Evolutionary conservation across 1,140 invertebrate genomes (phyloP).

Genomic region (Bombus soroeensis): DNA sequence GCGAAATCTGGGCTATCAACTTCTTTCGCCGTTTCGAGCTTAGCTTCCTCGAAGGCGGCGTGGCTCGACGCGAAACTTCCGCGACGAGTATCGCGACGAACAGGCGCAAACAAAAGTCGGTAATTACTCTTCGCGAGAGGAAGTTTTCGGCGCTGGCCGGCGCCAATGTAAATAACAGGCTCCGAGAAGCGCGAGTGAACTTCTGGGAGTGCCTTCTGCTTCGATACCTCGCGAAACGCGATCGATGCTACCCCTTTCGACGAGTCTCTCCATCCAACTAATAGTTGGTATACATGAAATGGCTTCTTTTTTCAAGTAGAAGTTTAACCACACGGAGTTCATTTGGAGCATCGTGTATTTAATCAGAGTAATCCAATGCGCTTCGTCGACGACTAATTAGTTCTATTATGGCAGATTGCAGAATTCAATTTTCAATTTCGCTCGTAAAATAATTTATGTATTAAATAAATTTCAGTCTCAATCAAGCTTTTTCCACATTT

Average conservation of each 20-base stretch:
- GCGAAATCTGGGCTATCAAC: not conserved
- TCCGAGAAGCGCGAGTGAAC: constrained; percentile 9
- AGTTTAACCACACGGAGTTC: not conserved
- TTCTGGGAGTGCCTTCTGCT: constrained; percentile 1
- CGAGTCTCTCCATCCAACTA: not conserved
- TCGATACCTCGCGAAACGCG: constrained; percentile 41
- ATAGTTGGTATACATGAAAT: not conserved
- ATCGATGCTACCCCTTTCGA: constrained; percentile 10
- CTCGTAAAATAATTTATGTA: not conserved
- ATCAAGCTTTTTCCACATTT: not conserved
- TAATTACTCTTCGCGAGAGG: constrained; percentile 20
- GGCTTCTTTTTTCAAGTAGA: not conserved
- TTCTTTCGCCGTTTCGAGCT: not conserved
- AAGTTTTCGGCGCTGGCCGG: constrained; percentile 15
- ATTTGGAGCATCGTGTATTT: not conserved
- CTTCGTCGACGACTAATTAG: not conserved
- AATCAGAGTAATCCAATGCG: not conserved
- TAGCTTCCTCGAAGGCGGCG: no score
- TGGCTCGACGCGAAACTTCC: not conserved
- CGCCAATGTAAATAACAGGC: constrained; percentile 39
- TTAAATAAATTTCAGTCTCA: not conserved
- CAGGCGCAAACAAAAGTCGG: constrained; percentile 30
- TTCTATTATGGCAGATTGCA: not conserved
- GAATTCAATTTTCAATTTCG: no score
- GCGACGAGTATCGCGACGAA: constrained; percentile 9